Conservation (phyloP, 30 jellyfish, hydroid and myxozoan species). For the Rhopilema esculentum region DNA sequence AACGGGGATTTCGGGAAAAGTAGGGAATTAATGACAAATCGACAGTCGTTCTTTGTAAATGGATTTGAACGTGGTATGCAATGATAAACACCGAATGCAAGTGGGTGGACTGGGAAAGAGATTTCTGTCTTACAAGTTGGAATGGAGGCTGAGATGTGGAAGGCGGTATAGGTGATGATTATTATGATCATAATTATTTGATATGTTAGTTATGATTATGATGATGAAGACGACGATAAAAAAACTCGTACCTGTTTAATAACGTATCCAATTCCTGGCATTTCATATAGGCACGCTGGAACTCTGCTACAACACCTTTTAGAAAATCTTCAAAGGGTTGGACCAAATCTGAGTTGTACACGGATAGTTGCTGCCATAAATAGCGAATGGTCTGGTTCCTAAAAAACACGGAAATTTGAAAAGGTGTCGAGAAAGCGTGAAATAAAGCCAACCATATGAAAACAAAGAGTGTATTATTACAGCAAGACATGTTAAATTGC, state of each 20-base stretch:
- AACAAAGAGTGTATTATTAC: no score
- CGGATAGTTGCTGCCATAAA: conserved; percentile 90
- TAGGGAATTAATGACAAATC: no score
- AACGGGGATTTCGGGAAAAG: no score
- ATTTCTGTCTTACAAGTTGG: no score
- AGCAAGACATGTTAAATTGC: no score
- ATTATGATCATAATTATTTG: no score
- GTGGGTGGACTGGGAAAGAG: no score
- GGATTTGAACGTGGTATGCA: no score
- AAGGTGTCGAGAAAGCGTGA: neutral
- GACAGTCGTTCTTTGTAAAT: no score
- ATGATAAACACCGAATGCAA: no score
- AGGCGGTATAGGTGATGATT: neutral
- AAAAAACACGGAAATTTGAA: no score
- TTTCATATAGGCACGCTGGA: conserved; percentile 84
- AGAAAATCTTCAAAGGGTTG: conserved; percentile 90
- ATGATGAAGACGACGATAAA: neutral
- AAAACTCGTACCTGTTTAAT: conserved; percentile 62
- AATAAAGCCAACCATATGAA: neutral
- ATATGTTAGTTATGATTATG: neutral
- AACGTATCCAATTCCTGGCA: conserved; percentile 81
- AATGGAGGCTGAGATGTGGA: no score
- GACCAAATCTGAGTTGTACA: conserved; percentile 76
- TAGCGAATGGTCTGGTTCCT: conserved; percentile 86
- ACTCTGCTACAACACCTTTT: conserved; percentile 75